These are phyloP conservation scores for Rhinella marina DNA, from an alignment of 2,797 vertebrate species.

Conservation along the genomic window DNA sequence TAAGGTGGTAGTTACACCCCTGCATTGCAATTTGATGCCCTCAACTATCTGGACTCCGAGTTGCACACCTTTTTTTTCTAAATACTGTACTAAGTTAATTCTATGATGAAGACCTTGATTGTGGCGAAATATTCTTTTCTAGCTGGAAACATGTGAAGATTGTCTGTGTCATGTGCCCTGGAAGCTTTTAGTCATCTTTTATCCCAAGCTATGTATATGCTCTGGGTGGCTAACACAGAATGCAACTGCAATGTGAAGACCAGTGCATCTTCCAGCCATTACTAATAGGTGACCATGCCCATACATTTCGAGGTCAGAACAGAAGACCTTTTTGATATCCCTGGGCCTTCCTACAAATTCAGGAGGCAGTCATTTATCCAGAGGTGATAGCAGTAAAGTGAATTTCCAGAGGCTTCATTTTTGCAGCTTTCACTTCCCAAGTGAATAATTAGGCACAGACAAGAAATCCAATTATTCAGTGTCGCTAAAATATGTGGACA, in stretches of 20 bases:
- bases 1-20: too few relatives aligned
- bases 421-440: neutral
- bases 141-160: neutral
- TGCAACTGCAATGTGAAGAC: neutral
- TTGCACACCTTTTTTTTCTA: neutral
- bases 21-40: neutral
- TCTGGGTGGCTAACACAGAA: neutral
- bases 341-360: neutral
- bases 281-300: neutral
- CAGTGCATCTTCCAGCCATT: neutral
- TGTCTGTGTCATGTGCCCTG: conserved; percentile 7
- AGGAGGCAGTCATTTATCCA: neutral
- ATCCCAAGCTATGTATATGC: neutral
- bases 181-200: conserved; percentile 28
- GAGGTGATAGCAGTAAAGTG: neutral
- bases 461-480: conserved; percentile 21
- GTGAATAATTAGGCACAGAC: neutral
- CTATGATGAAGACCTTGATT: too few relatives aligned
- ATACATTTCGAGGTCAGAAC: neutral
- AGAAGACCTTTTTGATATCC: neutral
- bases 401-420: neutral
- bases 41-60: neutral
- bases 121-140: neutral
- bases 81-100: too few relatives aligned
- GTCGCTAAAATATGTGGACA: too few relatives aligned